phyloP scores from a whole-genome alignment of 2,888 invertebrate genomes.

The Rotaria sp. region DNA sequence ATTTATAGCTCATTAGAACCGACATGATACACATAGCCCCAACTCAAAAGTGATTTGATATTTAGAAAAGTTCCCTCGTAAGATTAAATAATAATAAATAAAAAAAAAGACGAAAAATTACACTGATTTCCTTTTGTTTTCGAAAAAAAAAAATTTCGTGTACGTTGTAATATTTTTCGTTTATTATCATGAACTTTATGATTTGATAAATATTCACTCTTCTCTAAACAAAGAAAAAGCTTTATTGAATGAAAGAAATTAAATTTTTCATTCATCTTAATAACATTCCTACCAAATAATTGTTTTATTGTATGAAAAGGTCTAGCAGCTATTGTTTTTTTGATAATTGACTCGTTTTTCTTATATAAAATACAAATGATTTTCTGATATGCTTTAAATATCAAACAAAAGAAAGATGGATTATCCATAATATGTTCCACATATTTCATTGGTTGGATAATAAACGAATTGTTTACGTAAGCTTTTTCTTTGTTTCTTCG shows the following conservation, averaged over 20 bases:
- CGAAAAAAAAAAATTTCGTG: conserved; percentile 65
- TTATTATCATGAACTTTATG: conserved; percentile 75
- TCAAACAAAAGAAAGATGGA: too few relatives aligned
- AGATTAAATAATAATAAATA: too few relatives aligned
- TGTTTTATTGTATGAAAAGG: background rate
- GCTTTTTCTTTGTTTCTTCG: too few relatives aligned
- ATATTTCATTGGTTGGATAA: background rate
- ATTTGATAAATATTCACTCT: conserved; percentile 71
- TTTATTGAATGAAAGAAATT: too few relatives aligned
- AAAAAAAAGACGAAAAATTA: too few relatives aligned
- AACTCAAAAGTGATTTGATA: too few relatives aligned
- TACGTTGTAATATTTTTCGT: conserved; percentile 79
- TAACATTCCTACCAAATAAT: background rate
- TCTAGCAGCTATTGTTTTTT: background rate
- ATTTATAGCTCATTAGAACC: too few relatives aligned
- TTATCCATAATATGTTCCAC: background rate
- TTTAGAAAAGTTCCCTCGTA: too few relatives aligned
- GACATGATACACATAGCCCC: too few relatives aligned
- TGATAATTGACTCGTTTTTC: background rate
- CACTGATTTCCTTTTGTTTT: conserved; percentile 74
- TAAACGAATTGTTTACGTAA: background rate
- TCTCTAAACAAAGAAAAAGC: conserved; percentile 59
- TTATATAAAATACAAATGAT: background rate
- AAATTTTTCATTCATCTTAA: too few relatives aligned
- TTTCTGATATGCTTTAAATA: too few relatives aligned